phyloP scores from a whole-genome alignment of 1,140 invertebrate genomes.

The Meloidogyne floridensis region DNA sequence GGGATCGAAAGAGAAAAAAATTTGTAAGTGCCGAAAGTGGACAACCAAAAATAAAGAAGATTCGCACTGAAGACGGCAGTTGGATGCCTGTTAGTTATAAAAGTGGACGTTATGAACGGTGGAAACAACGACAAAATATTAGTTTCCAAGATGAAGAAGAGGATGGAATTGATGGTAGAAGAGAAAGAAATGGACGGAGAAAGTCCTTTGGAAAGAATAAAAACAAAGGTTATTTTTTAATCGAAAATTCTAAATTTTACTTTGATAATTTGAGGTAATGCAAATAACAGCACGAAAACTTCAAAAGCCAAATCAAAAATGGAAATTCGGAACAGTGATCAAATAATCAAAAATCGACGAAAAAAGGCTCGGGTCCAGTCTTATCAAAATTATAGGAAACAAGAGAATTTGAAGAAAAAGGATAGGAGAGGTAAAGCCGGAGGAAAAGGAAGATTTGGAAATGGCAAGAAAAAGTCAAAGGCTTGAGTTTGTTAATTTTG shows the following conservation, averaged over 20 bases:
- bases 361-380: slow-evolving; percentile 36
- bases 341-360: slow-evolving; percentile 45
- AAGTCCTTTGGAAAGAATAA: slow-evolving; percentile 16
- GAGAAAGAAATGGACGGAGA: slow-evolving; percentile 51
- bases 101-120: slow-evolving; percentile 78
- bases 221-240: slow-evolving; percentile 17
- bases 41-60: slow-evolving; percentile 73
- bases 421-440: background rate
- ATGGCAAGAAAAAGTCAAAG: background rate
- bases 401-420: slow-evolving; percentile 38
- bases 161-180: slow-evolving; percentile 68
- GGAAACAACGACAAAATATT: slow-evolving; percentile 81
- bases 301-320: slow-evolving; percentile 3
- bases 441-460: background rate
- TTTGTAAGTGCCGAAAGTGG: slow-evolving; percentile 75
- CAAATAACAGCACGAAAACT: background rate
- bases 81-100: slow-evolving; percentile 92
- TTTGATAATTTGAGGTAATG: background rate
- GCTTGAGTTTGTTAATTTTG: background rate
- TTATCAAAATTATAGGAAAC: slow-evolving; percentile 42
- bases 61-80: slow-evolving; percentile 88
- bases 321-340: slow-evolving; percentile 44
- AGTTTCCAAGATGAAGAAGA: slow-evolving; percentile 71
- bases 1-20: slow-evolving; percentile 89
- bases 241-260: background rate